phyloP scores from a whole-genome alignment of 2,797 vertebrate species.

The Microctenopoma stevenorrisi region DNA sequence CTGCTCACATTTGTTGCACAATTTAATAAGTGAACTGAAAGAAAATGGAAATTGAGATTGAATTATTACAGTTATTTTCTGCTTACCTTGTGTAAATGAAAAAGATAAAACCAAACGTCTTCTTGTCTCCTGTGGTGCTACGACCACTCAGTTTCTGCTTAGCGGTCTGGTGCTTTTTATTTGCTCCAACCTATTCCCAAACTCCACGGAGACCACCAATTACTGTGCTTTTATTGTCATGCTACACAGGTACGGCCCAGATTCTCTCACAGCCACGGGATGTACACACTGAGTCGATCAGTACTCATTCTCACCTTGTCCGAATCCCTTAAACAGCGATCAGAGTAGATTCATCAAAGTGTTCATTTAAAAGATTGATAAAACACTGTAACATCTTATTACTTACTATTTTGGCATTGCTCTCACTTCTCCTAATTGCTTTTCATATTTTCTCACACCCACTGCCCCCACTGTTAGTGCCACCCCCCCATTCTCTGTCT shows the following conservation, averaged over 20 bases:
- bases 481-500: not conserved
- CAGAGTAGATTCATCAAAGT: slow-evolving; percentile 25
- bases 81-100: slow-evolving; percentile 2
- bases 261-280: slow-evolving; percentile 32
- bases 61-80: not conserved
- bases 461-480: slow-evolving; percentile 3
- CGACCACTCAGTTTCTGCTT: slow-evolving; percentile 30
- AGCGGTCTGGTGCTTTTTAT: slow-evolving; percentile 31
- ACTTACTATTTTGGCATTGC: slow-evolving; percentile 1
- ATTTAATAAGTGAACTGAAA: not conserved
- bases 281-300: slow-evolving; percentile 32
- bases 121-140: not conserved
- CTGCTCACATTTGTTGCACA: not conserved
- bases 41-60: not conserved
- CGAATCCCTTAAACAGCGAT: slow-evolving; percentile 38
- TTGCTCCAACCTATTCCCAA: slow-evolving; percentile 36
- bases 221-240: slow-evolving; percentile 54
- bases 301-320: slow-evolving; percentile 52
- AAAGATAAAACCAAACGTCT: not conserved
- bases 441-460: slow-evolving; percentile 29
- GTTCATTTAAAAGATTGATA: slow-evolving; percentile 28
- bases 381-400: slow-evolving; percentile 19
- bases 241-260: slow-evolving; percentile 15
- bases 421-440: slow-evolving; percentile 45
- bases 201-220: slow-evolving; percentile 44